These are phyloP conservation scores for Erythrocebus patas DNA, from an alignment of 2,113 vertebrate genomes.

Conservation along the genomic window DNA sequence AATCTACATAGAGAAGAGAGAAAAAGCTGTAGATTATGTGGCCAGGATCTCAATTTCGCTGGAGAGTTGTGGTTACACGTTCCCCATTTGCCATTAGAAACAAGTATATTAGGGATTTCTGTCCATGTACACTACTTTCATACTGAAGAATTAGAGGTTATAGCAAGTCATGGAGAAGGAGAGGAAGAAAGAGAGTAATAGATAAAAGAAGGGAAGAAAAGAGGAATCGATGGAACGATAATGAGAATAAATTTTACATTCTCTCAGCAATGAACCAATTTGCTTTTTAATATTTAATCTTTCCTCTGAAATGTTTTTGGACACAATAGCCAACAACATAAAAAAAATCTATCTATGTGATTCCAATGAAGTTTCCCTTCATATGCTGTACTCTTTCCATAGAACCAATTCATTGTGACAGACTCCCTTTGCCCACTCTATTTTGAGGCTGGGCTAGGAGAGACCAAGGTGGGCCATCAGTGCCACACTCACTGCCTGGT, in stretches of 20 bases:
- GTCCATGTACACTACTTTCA: not conserved
- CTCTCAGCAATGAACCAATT: not conserved
- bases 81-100: not conserved
- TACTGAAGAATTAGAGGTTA: not conserved
- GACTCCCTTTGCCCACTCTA: not conserved
- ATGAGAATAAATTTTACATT: not conserved
- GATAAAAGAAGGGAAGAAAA: not conserved
- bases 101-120: not conserved
- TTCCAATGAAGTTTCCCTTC: not conserved
- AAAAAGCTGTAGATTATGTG: not conserved
- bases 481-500: not conserved
- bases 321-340: not conserved
- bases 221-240: not conserved
- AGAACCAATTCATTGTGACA: not conserved
- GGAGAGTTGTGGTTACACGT: not conserved
- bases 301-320: not conserved
- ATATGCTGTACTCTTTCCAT: not conserved
- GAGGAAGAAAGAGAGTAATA: not conserved
- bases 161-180: not conserved
- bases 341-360: not conserved
- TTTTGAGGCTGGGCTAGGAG: not conserved
- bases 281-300: not conserved
- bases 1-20: not conserved
- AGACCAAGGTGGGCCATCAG: not conserved
- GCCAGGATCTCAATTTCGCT: not conserved